Evolutionary conservation across 2,888 invertebrate species (phyloP), one percentile per base, ranked within the genome.

Genomic region (Xylocampa areola): DNA sequence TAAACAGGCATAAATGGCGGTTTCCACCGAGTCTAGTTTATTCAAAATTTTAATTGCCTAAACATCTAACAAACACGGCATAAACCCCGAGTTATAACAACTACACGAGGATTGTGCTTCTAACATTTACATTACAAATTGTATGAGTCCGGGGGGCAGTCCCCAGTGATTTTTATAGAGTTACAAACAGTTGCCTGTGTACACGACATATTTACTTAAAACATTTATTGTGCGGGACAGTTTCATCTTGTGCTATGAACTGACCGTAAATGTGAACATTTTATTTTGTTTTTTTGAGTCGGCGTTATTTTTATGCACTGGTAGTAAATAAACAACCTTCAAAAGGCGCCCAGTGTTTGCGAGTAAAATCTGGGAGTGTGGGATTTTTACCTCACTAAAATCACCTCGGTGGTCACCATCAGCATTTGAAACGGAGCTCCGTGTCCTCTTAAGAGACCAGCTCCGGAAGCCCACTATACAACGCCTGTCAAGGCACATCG

Each of bases 61-160:
- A 54, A 45, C 50, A 40, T 49, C 30, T 11, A 14, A 17, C 35
- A 41, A 51, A 32, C 36, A 27, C 40, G 10, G 30, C 50, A 50
- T 66, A 66, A 66, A 61, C 17, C n/a, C 14, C 11, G 2, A 29
- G 37, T 43, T 13, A 17, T 36, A 50, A 55, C 66, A 40, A 61
- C 30, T 19, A 30, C 43, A 66, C 48, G 47, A 61, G 55, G 21
- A 62, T 45, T 49, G 40, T 39, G 51, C 14, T 21, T 25, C 52
- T 63, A 60, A 65, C 60, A 65, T 68, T 68, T 84, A 81, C 85
- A 84, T 86, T 80, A 79, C 82, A 85, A 85, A 85, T 85, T 82
- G 81, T 79, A 74, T 71, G 79, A 79, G 77, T 71, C 73, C 74
- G 66, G 60, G 61, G 73, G 50, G 37, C 50, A 52, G 78, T 81